Evolutionary conservation across 1,140 invertebrate genomes (phyloP), one percentile per base, ranked within the genome.

Genomic region (Pectinophora gossypiella): DNA sequence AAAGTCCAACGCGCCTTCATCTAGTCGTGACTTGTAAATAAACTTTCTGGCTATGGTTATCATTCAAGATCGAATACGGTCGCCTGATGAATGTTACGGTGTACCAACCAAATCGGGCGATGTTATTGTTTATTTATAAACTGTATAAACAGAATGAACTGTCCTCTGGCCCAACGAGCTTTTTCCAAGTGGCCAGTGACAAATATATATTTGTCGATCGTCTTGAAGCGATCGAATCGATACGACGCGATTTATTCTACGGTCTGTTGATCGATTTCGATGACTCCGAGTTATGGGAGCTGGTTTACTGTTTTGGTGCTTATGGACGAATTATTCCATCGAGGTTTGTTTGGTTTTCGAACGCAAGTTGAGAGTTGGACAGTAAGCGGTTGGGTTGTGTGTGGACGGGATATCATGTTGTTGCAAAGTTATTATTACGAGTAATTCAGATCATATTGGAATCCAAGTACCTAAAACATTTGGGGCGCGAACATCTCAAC

Each of bases 121-220:
- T 76, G 63, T 75, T 84, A 84, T 86, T 86, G 72, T 84, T 86
- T 86, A 86, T 86, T 82, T 84, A 82, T 83, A 83, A 84, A 76
- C 54, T 66, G 21, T 32, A 32, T 32, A 32, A 32, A 32, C 27
- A n/a, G n/a, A n/a, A n/a, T n/a, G n/a, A n/a, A n/a, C n/a, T n/a
- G n/a, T 27, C 23, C n/a, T n/a, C 23, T 27, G 5, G 23, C 5
- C 23, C 23, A 27, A 58, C 53, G 54, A 68, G 73, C 68, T 72
- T 83, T 84, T 81, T 78, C 71, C 70, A 51, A 72, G 52, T 69
- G 58, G 56, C 63, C 72, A 61, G 64, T 83, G 83, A 86, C 83
- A 86, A 86, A 86, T 85, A 85, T 86, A 85, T 85, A 86, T 81
- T 83, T 82, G 74, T 81, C 72, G 80, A 81, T 81, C 59, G 54